Percentiles rank a stretch among this genome's conserved stretches.
Conservation (phyloP, 2,113 vertebrate genomes). For the Chamaetylas fuelleborni region DNA sequence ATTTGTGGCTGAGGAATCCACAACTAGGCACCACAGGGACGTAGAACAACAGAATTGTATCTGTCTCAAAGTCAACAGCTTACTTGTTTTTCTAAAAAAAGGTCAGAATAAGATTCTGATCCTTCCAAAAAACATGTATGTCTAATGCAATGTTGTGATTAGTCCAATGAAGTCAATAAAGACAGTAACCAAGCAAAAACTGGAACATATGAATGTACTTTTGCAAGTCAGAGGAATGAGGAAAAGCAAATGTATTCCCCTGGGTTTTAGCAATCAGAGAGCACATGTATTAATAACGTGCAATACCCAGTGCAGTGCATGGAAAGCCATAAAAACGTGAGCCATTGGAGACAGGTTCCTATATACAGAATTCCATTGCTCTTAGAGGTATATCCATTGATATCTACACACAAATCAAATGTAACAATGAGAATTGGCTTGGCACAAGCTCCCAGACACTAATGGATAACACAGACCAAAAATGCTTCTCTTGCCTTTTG, state of each 20-base stretch:
- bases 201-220: slow-evolving; percentile 13
- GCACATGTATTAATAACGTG: not conserved
- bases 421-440: slow-evolving; percentile 54
- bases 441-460: slow-evolving; percentile 50
- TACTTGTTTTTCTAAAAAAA: not conserved
- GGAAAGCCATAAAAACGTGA: not conserved
- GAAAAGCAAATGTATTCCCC: slow-evolving; percentile 2
- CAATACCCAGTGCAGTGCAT: not conserved
- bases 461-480: slow-evolving; percentile 64
- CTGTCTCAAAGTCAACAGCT: not conserved
- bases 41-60: not conserved
- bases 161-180: not conserved
- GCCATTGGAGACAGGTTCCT: not conserved
- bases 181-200: not conserved
- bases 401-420: slow-evolving; percentile 47
- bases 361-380: not conserved
- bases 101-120: not conserved
- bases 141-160: not conserved
- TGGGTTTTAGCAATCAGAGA: slow-evolving; percentile 24
- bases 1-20: not conserved
- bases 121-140: not conserved
- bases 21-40: not conserved
- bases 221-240: not conserved
- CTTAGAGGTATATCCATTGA: slow-evolving; percentile 19
- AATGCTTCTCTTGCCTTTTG: slow-evolving; percentile 48